Evolutionary conservation across 2,113 vertebrate species (phyloP), one percentile per base, ranked within the genome.

Genomic region (Perca flavescens): DNA sequence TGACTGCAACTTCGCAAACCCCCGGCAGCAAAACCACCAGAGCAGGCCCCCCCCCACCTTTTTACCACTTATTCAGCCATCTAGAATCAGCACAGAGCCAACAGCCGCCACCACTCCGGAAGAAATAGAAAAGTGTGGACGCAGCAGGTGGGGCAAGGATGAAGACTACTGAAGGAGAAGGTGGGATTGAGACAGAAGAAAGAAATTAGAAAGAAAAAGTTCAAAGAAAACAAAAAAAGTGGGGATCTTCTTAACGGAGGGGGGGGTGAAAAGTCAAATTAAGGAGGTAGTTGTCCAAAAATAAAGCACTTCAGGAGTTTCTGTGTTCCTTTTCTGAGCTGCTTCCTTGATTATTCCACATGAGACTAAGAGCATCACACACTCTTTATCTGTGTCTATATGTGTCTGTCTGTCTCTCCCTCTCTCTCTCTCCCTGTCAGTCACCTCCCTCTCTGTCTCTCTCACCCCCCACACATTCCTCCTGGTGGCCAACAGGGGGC

Each of bases 401-500:
- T 57, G 72, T 12, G 68, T 74, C 83, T 79, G 77, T 74, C 69
- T 68, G 2, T 40, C 73, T 46, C 69, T 83, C 53, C 68, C 77
- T 64, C 66, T 72, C 90, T 46, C 69, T 83, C 53, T 71, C 77
- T 64, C 66, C 70, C 90, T 74, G 40, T 31, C 58, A 16, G 50
- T 65, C 78, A 47, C 21, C 73, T 53, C 77, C 63, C 46, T 64
- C 80, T 68, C 71, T 73, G 40, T 28, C 52, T 14, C 56, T 61
- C 68, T 21, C 68, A 53, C 76, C 61, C 40, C 87, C 70, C 88
- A 74, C 85, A 91, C 91, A 92, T 71, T 95, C 91, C 91, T 84
- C 85, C 90, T 79, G 78, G 88, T 88, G 82, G 86, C 95, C 95
- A 96, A 95, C 95, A 94, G 94, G 92, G 91, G 91, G 94, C 94